These are phyloP conservation scores for Pelmatolapia mariae DNA, from an alignment of 2,113 vertebrate species.

Conservation along the genomic window DNA sequence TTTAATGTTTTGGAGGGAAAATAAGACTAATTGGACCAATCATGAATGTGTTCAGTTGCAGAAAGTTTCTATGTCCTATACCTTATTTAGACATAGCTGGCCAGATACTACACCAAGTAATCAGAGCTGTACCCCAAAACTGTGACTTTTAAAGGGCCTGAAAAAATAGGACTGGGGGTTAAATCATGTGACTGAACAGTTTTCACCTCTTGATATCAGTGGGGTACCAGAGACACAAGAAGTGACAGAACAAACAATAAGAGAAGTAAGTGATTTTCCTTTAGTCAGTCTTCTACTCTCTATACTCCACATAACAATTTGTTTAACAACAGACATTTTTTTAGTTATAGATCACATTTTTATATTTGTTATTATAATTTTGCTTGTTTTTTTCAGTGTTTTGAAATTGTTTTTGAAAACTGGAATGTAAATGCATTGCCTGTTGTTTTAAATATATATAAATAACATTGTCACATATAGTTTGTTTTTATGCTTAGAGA, in stretches of 20 bases:
- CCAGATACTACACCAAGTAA: background rate
- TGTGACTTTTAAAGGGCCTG: background rate
- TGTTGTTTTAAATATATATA: background rate
- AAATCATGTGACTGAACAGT: background rate
- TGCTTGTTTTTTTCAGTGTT: background rate
- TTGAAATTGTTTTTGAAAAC: background rate
- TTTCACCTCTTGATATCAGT: background rate
- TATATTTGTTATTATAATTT: background rate
- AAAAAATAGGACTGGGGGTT: background rate
- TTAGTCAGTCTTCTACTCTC: background rate
- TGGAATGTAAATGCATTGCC: background rate
- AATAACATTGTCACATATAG: background rate
- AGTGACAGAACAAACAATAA: background rate
- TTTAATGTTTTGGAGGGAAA: background rate
- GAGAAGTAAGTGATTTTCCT: background rate
- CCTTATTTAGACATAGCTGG: background rate
- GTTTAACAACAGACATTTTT: background rate
- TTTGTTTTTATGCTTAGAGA: background rate
- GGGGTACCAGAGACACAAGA: background rate
- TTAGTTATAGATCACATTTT: background rate
- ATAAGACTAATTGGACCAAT: background rate
- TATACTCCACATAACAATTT: background rate
- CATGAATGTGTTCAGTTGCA: background rate
- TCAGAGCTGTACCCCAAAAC: background rate
- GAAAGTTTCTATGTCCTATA: background rate